Evolutionary conservation across 1,140 invertebrate species (phyloP).

Genomic region (Macrosteles quadrilineatus): DNA sequence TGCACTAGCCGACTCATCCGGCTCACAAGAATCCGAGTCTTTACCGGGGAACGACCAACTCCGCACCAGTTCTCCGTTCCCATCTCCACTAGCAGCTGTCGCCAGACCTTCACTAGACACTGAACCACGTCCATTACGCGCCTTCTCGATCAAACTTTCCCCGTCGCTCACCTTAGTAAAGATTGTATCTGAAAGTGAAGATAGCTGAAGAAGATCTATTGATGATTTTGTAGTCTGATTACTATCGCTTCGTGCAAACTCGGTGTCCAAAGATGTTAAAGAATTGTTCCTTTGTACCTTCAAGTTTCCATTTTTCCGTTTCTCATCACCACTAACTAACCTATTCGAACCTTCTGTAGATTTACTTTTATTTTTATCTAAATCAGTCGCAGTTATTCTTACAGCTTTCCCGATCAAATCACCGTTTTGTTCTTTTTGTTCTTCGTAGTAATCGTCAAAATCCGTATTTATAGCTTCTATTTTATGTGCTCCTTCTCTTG

Average conservation of each 20-base stretch:
- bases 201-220: conserved; percentile 40
- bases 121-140: conserved; percentile 33
- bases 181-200: conserved; percentile 39
- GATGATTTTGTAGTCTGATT: conserved; percentile 39
- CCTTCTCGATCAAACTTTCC: conserved; percentile 33
- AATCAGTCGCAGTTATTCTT: conserved; percentile 16
- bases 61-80: conserved; percentile 40
- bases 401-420: conserved; percentile 28
- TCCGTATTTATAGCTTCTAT: conserved; percentile 41
- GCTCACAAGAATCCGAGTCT: conserved; percentile 32
- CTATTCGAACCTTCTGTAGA: conserved; percentile 27
- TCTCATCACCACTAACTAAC: conserved; percentile 8
- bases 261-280: conserved; percentile 38
- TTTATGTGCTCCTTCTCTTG: conserved; percentile 34
- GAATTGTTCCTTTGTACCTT: conserved; percentile 38
- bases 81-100: conserved; percentile 7
- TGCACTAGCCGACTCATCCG: conserved; percentile 58
- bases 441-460: conserved; percentile 45
- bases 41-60: conserved; percentile 44
- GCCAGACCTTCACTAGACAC: conserved; percentile 37
- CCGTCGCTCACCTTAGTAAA: conserved; percentile 44
- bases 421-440: conserved; percentile 32
- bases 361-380: conserved; percentile 34
- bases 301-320: conserved; percentile 6
- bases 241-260: conserved; percentile 33